Conservation (phyloP, 2,888 invertebrate species). For the Hypomecis punctinalis region DNA sequence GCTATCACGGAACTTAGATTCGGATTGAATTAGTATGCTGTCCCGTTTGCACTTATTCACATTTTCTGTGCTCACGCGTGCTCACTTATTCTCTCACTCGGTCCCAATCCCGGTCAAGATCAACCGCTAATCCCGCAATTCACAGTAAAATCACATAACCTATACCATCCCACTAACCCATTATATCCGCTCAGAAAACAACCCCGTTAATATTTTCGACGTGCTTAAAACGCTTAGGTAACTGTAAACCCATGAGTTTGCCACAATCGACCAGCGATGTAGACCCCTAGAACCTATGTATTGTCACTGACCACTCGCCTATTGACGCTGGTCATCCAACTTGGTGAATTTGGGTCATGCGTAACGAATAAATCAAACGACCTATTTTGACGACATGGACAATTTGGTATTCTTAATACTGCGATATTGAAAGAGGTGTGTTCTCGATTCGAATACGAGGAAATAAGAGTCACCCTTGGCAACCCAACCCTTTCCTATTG, state of each 20-base stretch:
- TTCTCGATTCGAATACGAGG: slow-evolving; percentile 12
- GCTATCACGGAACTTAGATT: too few species aligned
- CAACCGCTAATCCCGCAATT: too few species aligned
- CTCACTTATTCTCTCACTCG: too few species aligned
- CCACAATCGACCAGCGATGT: slow-evolving; percentile 23
- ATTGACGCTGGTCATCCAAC: slow-evolving; percentile 43
- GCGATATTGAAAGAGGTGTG: slow-evolving; percentile 21
- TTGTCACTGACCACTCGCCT: slow-evolving; percentile 3
- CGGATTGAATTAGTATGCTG: too few species aligned
- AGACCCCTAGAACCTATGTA: slow-evolving; percentile 17
- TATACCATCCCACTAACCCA: background rate
- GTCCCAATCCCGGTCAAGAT: too few species aligned
- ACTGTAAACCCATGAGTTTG: background rate
- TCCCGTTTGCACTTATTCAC: too few species aligned
- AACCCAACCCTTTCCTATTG: slow-evolving; percentile 17
- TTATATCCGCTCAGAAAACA: background rate
- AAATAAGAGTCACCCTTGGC: background rate
- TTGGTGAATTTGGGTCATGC: slow-evolving; percentile 59
- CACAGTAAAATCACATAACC: too few species aligned
- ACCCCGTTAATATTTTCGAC: slow-evolving; percentile 2
- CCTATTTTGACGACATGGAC: slow-evolving; percentile 51
- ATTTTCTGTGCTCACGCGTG: too few species aligned
- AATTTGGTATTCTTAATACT: slow-evolving; percentile 45
- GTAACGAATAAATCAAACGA: slow-evolving; percentile 50
- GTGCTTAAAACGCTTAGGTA: slow-evolving; percentile 2